Base-by-base conservation (phyloP, 1,140 invertebrate species). In the Hypsibius dujardini region DNA sequence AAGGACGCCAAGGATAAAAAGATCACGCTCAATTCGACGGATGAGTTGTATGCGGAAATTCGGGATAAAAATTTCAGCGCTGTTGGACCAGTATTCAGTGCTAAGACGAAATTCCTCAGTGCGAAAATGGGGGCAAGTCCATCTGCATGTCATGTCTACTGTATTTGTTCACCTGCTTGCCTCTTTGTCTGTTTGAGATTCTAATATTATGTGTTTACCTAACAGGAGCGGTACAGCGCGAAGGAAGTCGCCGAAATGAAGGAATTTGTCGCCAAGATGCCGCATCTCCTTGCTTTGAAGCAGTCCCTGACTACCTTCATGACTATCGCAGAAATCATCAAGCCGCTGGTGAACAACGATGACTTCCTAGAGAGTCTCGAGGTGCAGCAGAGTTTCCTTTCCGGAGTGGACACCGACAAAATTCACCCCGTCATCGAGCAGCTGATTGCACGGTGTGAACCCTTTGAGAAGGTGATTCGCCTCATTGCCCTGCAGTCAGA, bases 51-150 rank as follows among this genome's bases (percentile, higher is more conserved):
- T 80, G 85, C 86, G 15, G 92, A 95, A 79, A 83, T 80, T 15
- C 84, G 94, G 60, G 92, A 96, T 79, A 91, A 90, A 80, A 93
- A 91, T 80, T 96, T 97, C 77, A 92, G 90, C 79, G 89, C 88
- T 72, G 90, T 95, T 45, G 90, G 90, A 28, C 84, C 86, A 69
- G 84, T 88, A 47, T 80, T 98, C 1, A 90, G 88, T 69, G 87
- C 86, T 75, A 93, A 92, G 80, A 91, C 91, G 0, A 90, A 67
- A 42, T 67, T 67, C 42, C 62, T 67, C 42, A 67, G 42, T 42
- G 62, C 62, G 3, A 67, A 67, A 45, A 12, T 67, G 12, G 62
- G 62, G 3, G 62, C 45, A 45, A 67, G 62, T 56, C 28, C 28
- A 28, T 28, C 28, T 28, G 28, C 28, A 28, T 28, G 28, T 28